phyloP scores from a whole-genome alignment of 1,140 invertebrate species.

The Apis cerana region DNA sequence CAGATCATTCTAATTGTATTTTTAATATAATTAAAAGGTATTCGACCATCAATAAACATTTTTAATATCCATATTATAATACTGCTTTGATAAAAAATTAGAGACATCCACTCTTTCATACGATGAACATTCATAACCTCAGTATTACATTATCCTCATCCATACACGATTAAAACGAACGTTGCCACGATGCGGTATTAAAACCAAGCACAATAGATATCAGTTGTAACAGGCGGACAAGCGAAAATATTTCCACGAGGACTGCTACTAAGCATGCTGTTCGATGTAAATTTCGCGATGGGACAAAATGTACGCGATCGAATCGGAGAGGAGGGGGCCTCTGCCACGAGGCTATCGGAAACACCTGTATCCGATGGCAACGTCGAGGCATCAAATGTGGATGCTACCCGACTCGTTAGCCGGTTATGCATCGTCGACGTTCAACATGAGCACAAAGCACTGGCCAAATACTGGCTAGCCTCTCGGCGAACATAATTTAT shows the following conservation, averaged over 20 bases:
- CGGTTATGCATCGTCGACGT: slow-evolving; percentile 49
- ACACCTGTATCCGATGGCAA: slow-evolving; percentile 49
- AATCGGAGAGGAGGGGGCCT: not conserved
- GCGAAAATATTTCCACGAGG: slow-evolving; percentile 21
- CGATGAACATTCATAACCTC: too few relatives aligned
- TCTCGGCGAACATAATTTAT: slow-evolving; percentile 48
- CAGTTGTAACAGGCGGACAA: not conserved
- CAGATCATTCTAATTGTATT: too few relatives aligned
- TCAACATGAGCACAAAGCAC: slow-evolving; percentile 34
- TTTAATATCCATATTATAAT: too few relatives aligned
- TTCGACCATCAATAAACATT: too few relatives aligned
- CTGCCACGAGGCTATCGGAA: slow-evolving; percentile 20
- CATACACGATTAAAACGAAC: too few relatives aligned
- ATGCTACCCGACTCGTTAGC: slow-evolving; percentile 42
- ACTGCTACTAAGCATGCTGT: slow-evolving; percentile 16
- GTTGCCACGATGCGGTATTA: not conserved
- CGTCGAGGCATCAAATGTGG: slow-evolving; percentile 40
- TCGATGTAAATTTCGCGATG: slow-evolving; percentile 5
- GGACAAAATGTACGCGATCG: slow-evolving; percentile 27
- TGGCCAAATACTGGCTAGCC: slow-evolving; percentile 36
- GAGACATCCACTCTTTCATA: too few relatives aligned
- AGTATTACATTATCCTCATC: too few relatives aligned
- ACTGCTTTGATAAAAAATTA: too few relatives aligned
- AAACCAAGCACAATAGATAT: not conserved
- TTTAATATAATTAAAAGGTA: too few relatives aligned